Conservation (phyloP, 2,888 invertebrate species). For the Sisyra nigra region DNA sequence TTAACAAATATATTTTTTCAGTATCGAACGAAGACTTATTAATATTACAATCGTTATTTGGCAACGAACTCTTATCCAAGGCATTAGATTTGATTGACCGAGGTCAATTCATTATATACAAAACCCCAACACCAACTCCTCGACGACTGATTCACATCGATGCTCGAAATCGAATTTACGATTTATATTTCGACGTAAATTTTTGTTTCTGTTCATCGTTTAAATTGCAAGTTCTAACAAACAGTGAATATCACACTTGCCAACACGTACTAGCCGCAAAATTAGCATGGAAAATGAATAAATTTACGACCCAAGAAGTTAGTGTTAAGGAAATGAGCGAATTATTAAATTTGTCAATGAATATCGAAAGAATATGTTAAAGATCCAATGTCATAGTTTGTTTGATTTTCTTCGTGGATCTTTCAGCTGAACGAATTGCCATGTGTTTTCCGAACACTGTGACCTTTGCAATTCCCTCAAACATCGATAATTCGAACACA, state of each 20-base stretch:
- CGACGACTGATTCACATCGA: neutral
- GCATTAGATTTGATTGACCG: neutral
- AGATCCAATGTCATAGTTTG: conserved; percentile 39
- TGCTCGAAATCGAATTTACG: neutral
- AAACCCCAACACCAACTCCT: neutral
- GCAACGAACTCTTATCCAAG: neutral
- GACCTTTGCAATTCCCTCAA: conserved; percentile 28
- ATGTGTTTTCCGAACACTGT: conserved; percentile 66
- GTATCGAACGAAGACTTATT: neutral
- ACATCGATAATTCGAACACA: conserved; percentile 49
- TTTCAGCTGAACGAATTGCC: conserved; percentile 49
- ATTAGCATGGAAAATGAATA: neutral
- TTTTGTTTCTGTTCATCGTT: neutral
- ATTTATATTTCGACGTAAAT: conserved; percentile 1
- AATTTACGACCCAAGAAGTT: neutral
- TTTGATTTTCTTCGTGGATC: conserved; percentile 61
- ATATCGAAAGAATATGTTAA: neutral
- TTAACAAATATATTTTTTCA: no score
- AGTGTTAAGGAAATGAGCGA: no score
- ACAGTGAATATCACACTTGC: neutral
- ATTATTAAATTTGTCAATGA: no score
- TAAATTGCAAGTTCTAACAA: conserved; percentile 1
- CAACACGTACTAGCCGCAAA: neutral
- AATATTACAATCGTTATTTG: conserved; percentile 1
- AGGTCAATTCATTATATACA: neutral